Conservation (phyloP, 2,888 invertebrate species). For the Sinohyriopsis cumingii region DNA sequence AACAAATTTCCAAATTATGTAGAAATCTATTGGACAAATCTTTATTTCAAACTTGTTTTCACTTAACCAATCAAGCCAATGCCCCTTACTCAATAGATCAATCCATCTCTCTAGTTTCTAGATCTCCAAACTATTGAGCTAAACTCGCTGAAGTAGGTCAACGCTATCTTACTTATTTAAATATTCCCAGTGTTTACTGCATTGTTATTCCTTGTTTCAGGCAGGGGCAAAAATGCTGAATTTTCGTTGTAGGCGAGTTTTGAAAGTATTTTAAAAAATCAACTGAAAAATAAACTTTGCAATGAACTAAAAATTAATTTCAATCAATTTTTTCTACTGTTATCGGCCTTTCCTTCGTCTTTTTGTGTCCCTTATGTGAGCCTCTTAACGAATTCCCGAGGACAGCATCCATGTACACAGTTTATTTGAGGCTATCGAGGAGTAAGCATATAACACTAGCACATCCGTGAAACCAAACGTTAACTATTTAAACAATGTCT, state of each 20-base stretch:
- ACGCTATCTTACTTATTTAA: constrained; percentile 55
- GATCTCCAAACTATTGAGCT: constrained; percentile 66
- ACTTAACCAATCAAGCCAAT: neutral
- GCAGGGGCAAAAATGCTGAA: no score
- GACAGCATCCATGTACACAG: constrained; percentile 35
- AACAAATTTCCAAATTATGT: no score
- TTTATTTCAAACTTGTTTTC: neutral
- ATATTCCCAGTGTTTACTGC: constrained; percentile 37
- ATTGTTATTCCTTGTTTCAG: neutral
- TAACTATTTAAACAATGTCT: neutral
- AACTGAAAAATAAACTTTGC: no score
- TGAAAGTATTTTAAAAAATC: no score
- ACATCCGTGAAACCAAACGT: neutral
- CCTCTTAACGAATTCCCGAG: constrained; percentile 30
- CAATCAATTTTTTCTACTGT: neutral
- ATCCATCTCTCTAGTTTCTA: constrained; percentile 54
- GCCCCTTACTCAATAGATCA: constrained; percentile 24
- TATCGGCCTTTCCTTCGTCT: no score
- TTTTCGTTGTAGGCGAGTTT: no score
- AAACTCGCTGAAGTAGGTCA: constrained; percentile 65
- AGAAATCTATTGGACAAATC: no score
- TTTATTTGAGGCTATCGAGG: constrained; percentile 21
- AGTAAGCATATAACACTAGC: neutral
- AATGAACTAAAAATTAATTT: neutral
- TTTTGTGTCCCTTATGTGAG: constrained; percentile 7